These are phyloP conservation scores for Cyanoliseus patagonus DNA, from an alignment of 2,113 vertebrate species.

Conservation along the genomic window DNA sequence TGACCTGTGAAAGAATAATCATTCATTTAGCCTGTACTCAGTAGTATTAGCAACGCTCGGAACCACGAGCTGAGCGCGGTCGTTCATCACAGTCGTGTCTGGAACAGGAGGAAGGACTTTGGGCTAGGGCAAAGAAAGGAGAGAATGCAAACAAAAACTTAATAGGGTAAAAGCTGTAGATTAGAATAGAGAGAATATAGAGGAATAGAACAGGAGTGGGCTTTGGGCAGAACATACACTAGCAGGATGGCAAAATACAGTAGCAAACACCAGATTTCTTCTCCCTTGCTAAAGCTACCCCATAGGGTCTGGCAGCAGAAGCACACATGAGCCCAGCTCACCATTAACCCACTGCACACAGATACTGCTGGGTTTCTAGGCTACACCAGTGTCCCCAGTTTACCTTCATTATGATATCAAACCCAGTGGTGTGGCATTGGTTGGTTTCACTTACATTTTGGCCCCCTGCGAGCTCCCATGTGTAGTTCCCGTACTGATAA, in stretches of 20 bases:
- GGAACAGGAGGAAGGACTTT: not conserved
- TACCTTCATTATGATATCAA: not conserved
- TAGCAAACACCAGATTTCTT: not conserved
- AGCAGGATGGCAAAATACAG: not conserved
- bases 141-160: not conserved
- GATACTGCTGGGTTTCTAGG: not conserved
- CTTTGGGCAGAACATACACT: not conserved
- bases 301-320: not conserved
- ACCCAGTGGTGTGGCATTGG: fast-evolving
- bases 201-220: not conserved
- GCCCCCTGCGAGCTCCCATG: constrained; percentile 89
- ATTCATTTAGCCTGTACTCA: not conserved
- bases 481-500: constrained; percentile 89
- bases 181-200: not conserved
- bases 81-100: not conserved
- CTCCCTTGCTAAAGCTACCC: not conserved
- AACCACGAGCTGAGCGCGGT: not conserved
- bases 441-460: constrained; percentile 79
- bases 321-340: not conserved
- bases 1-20: constrained; percentile 77
- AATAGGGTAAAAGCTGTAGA: not conserved
- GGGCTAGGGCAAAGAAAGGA: not conserved
- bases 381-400: not conserved
- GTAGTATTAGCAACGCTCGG: not conserved
- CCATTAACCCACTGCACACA: not conserved